Evolutionary conservation across 1,140 invertebrate species (phyloP).

Genomic region (Megalonaias nervosa): DNA sequence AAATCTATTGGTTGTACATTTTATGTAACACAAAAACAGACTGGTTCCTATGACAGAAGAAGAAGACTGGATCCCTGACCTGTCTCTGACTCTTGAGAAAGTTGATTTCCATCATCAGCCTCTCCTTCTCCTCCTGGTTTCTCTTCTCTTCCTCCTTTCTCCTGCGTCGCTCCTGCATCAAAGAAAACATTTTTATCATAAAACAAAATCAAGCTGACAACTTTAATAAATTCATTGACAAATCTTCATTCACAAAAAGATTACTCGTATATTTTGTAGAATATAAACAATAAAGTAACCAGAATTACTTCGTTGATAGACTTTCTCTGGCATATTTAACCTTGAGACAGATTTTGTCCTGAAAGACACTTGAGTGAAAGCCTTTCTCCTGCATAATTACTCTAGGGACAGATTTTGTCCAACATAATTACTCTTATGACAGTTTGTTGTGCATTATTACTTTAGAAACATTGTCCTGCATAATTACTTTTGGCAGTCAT

Average conservation of each 20-base stretch:
- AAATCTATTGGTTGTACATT: background rate
- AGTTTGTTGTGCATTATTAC: no score
- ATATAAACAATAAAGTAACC: background rate
- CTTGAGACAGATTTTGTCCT: no score
- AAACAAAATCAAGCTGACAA: background rate
- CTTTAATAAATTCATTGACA: background rate
- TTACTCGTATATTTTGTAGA: background rate
- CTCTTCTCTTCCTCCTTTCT: slow-evolving; percentile 50
- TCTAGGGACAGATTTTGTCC: no score
- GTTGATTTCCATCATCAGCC: slow-evolving; percentile 51
- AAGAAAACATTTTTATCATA: background rate
- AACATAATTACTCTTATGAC: no score
- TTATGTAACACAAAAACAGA: background rate
- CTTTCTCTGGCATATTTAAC: background rate
- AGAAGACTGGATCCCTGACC: background rate
- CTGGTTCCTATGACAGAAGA: background rate
- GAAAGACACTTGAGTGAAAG: no score
- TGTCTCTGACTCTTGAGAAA: slow-evolving; percentile 45
- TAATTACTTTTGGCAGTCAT: no score
- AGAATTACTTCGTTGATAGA: background rate
- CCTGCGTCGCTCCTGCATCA: slow-evolving; percentile 50
- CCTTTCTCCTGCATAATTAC: no score
- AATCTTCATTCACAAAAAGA: background rate
- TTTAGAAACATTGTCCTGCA: no score
- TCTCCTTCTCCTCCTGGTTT: slow-evolving; percentile 58